These are phyloP conservation scores for Macrotis lagotis DNA, from an alignment of 2,113 vertebrate genomes.

Conservation along the genomic window DNA sequence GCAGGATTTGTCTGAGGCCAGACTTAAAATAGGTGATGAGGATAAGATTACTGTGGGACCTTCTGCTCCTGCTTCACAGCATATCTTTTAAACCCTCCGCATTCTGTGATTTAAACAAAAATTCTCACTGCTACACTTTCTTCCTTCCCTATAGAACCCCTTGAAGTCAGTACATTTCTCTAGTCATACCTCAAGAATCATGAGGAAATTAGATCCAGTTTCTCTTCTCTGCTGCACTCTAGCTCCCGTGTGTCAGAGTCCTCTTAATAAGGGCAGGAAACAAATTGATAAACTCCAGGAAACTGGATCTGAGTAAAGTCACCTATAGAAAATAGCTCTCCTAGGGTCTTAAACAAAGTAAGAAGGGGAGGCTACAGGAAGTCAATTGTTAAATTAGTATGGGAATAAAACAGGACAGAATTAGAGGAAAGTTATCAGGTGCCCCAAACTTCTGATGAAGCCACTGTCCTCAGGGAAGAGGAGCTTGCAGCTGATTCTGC, in stretches of 20 bases:
- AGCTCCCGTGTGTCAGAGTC: background rate
- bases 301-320: background rate
- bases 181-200: background rate
- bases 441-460: background rate
- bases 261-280: background rate
- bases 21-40: too few relatives aligned
- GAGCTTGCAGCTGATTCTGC: background rate
- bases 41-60: too few relatives aligned
- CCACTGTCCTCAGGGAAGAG: background rate
- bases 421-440: background rate
- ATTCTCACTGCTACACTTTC: background rate
- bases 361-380: background rate
- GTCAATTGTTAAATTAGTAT: background rate
- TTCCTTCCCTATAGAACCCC: background rate
- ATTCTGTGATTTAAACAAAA: background rate
- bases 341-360: background rate
- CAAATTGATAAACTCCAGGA: background rate
- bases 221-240: background rate
- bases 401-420: background rate
- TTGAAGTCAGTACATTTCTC: background rate
- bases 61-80: too few relatives aligned
- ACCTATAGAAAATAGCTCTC: background rate
- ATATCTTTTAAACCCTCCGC: background rate
- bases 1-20: too few relatives aligned
- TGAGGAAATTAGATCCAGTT: background rate